phyloP scores from a whole-genome alignment of 2,113 vertebrate genomes.

The Acanthochromis polyacanthus region DNA sequence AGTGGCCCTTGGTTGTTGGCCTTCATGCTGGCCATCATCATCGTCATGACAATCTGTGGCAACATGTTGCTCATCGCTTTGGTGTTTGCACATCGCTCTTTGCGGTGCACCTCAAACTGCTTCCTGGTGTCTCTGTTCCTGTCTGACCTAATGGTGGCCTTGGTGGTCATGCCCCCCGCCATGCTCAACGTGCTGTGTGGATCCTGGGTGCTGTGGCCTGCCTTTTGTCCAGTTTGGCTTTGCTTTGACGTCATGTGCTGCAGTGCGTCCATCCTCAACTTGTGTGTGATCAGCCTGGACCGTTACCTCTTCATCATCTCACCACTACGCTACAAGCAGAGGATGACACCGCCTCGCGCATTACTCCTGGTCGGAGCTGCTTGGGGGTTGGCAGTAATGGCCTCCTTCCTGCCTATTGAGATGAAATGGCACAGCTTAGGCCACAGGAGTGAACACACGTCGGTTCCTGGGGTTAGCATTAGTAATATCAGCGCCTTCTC shows the following conservation, averaged over 20 bases:
- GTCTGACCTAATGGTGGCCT: slow-evolving; percentile 96
- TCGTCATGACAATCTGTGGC: slow-evolving; percentile 89
- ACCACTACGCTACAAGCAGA: slow-evolving; percentile 94
- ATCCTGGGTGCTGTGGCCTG: slow-evolving; percentile 90
- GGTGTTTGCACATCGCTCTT: slow-evolving; percentile 91
- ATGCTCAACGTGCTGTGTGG: slow-evolving; percentile 95
- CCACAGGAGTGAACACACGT: slow-evolving; percentile 48
- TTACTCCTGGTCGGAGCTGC: slow-evolving; percentile 90
- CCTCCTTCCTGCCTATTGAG: slow-evolving; percentile 96
- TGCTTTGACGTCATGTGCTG: slow-evolving; percentile 99
- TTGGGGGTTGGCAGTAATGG: slow-evolving; percentile 91
- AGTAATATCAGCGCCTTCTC: slow-evolving; percentile 64
- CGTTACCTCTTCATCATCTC: slow-evolving; percentile 97
- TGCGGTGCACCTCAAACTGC: slow-evolving; percentile 96
- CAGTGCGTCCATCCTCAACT: slow-evolving; percentile 98
- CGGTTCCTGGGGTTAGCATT: neutral
- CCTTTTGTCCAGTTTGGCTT: slow-evolving; percentile 94
- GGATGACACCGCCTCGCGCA: slow-evolving; percentile 92
- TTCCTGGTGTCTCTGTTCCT: slow-evolving; percentile 97
- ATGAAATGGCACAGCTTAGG: slow-evolving; percentile 95
- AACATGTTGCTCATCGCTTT: slow-evolving; percentile 92
- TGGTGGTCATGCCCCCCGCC: slow-evolving; percentile 98
- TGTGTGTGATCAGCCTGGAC: slow-evolving; percentile 97
- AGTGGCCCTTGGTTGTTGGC: slow-evolving; percentile 89
- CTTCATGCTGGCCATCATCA: slow-evolving; percentile 90